Conservation (phyloP, 2,113 vertebrate species). For the Columba janthina region DNA sequence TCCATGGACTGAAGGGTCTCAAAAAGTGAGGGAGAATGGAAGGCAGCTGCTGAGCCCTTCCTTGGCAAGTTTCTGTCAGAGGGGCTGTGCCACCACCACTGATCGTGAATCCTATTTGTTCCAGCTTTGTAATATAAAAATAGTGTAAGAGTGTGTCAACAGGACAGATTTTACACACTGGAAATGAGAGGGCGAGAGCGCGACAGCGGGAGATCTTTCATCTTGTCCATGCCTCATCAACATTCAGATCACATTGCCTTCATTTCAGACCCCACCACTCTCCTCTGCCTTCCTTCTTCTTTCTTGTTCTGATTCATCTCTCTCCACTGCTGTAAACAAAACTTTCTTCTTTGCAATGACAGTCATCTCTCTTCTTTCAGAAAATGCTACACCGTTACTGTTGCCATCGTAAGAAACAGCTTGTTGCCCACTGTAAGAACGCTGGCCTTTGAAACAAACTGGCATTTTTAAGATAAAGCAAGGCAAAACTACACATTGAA, state of each 20-base stretch:
- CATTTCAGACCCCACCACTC: constrained; percentile 62
- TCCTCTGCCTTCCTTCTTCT: constrained; percentile 34
- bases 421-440: not conserved
- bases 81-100: not conserved
- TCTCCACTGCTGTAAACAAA: not conserved
- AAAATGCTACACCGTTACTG: not conserved
- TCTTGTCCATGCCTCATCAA: constrained; percentile 76
- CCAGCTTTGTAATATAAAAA: constrained; percentile 8
- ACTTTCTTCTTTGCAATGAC: constrained; percentile 23
- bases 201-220: constrained; percentile 66
- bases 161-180: constrained; percentile 75
- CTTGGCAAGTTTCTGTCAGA: not conserved
- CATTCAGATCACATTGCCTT: constrained; percentile 78
- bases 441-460: not conserved
- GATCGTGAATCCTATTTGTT: constrained; percentile 8
- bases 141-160: constrained; percentile 46
- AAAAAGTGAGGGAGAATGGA: not conserved
- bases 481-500: not conserved
- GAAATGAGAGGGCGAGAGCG: constrained; percentile 7
- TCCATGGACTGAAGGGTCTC: not conserved
- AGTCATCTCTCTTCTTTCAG: not conserved
- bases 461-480: constrained; percentile 12
- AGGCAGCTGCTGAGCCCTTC: not conserved
- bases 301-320: constrained; percentile 61
- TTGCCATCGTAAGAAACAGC: not conserved